These are phyloP conservation scores for Paramormyrops kingsleyae DNA, from an alignment of 2,113 vertebrate genomes.

Conservation along the genomic window DNA sequence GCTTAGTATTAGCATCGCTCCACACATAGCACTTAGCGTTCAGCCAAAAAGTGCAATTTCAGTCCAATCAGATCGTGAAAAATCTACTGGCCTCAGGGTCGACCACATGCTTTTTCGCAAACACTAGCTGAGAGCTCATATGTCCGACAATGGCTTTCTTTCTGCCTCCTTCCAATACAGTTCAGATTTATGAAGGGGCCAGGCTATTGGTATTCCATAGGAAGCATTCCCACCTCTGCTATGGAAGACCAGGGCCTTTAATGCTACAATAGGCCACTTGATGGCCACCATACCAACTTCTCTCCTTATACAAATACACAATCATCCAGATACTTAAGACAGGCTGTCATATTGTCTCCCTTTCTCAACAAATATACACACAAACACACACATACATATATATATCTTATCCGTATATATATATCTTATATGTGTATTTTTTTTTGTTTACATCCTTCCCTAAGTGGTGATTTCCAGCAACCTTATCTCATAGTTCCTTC, in stretches of 20 bases:
- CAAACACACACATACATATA: not conserved
- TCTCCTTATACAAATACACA: not conserved
- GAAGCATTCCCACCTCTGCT: not conserved
- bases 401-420: not conserved
- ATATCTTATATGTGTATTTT: not conserved
- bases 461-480: not conserved
- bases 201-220: not conserved
- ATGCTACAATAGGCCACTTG: not conserved
- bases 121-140: not conserved
- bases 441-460: not conserved
- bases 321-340: not conserved
- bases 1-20: not conserved
- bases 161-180: not conserved
- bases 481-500: not conserved
- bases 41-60: constrained; percentile 1
- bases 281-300: not conserved
- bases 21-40: not conserved
- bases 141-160: not conserved
- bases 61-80: not conserved
- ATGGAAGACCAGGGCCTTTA: not conserved
- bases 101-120: not conserved
- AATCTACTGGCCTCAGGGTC: not conserved
- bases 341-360: not conserved
- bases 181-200: not conserved
- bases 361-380: not conserved